Evolutionary conservation across 2,797 vertebrate species (phyloP), one percentile per base, ranked within the genome.

Genomic region (Gobionotothen gibberifrons): DNA sequence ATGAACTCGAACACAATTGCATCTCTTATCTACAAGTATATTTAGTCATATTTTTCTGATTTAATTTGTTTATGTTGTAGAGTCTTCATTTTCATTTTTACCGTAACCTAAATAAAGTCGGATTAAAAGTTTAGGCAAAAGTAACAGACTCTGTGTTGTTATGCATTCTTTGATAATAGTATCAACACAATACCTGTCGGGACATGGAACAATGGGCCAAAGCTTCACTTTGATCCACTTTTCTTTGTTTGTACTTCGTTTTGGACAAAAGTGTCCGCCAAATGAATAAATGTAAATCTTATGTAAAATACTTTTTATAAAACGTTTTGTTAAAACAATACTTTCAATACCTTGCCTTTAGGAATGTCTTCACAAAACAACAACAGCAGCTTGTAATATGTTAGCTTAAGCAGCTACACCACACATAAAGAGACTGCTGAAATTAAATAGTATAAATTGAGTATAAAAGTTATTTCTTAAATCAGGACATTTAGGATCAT

Each of bases 71-170:
- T 19, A 5, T 44, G 40, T 63, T 60, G 16, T 21, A 19, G 12
- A 55, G 16, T 47, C 26, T 49, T 48, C n/a, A n/a, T n/a, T n/a
- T n/a, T n/a, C n/a, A n/a, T 53, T 52, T 67, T 72, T 32, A 53
- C n/a, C 14, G 47, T 42, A 14, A 3, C 6, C 39, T n/a, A 9
- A 40, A 42, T 14, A 9, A 39, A 29, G 14, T 4, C 22, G 29
- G 7, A 22, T 58, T 48, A 55, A 54, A 66, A 19, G 3, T 44
- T 47, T 42, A 71, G 11, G 19, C 32, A 9, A 19, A 49, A 39
- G 16, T 2, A 21, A 13, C 54, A 32, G n/a, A 15, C 21, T 14
- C 13, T 26, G 7, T 59, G n/a, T 53, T 2, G 9, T 47, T 13
- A 14, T 15, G 15, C 6, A 13, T n/a, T 32, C 9, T 5, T 62